Evolutionary conservation across 2,797 vertebrate genomes (phyloP), one percentile per base, ranked within the genome.

Genomic region (Anas acuta): DNA sequence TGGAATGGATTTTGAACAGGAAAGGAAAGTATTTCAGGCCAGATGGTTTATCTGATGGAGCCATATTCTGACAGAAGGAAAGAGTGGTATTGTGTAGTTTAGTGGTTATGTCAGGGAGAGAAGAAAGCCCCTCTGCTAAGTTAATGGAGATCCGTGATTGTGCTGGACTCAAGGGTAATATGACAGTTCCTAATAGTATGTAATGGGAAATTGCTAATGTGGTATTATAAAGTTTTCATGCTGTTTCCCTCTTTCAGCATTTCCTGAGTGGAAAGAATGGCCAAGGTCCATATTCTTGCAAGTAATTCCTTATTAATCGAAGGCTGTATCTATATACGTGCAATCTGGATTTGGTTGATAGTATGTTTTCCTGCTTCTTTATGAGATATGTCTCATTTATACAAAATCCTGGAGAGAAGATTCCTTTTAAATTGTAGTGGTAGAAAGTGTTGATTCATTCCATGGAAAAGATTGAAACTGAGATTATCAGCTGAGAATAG

Each of bases 41-140:
- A 97, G 95, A 96, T 96, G 95, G 96, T 93, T 95, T 87, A 90
- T 96, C 95, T 96, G 91, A 96, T 95, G 91, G 78, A 94, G 80
- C 69, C 3, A 1, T 85, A 77, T 69, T 87, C 93, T 51, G 81
- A 87, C 88, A 91, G 91, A 90, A 90, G 88, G 54, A 92, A 93
- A 87, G 78, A 77, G 69, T 80, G 69, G 54, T 56, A 72, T 77
- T 95, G 72, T 92, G 81, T 95, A 85, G 75, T 84, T 96, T 85
- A 92, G 90, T 69, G 73, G 83, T 89, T 79, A 47, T 82, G 58
- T 71, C 74, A 84, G 78, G 39, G 45, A 91, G 65, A 93, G 72
- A 83, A 95, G 92, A 95, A 95, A 94, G 61, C 35, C 71, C 41
- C 74, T 95, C 60, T 43, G n/a, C 61, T 90, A 85, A 83, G 77